Evolutionary conservation across 2,113 vertebrate genomes (phyloP).

Genomic region (Craseonycteris thonglongyai): DNA sequence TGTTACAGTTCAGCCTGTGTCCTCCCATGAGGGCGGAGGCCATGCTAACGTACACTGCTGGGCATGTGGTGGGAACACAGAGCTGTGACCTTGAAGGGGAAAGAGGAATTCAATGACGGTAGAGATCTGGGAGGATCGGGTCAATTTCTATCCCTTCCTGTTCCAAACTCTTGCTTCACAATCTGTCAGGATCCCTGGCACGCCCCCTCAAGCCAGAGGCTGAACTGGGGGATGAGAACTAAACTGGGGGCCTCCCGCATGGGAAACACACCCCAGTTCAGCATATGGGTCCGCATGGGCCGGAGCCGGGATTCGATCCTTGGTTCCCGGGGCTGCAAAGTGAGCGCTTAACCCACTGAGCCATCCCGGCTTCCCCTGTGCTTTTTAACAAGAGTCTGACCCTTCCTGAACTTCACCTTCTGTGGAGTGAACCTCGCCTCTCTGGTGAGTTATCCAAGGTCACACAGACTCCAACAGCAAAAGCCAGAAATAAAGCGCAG

Average conservation of each 20-base stretch:
- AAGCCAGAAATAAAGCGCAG: constrained; percentile 14
- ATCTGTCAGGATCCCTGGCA: background rate
- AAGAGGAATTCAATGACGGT: background rate
- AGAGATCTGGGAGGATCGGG: background rate
- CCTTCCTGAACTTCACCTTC: background rate
- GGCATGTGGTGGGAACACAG: background rate
- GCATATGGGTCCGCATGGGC: no score
- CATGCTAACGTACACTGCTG: background rate
- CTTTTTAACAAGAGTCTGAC: background rate
- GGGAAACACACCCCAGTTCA: no score
- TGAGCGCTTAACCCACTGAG: no score
- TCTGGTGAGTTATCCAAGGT: background rate
- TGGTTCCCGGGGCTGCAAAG: no score
- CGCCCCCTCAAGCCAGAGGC: no score
- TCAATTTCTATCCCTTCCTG: background rate
- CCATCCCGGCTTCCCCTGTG: no score
- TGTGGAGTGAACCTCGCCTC: background rate
- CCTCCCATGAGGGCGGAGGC: background rate
- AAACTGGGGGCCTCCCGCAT: no score
- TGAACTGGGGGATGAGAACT: no score
- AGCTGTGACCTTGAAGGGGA: background rate
- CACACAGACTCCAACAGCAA: background rate
- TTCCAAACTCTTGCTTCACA: background rate
- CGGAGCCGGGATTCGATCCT: no score
- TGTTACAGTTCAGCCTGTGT: background rate